These are phyloP conservation scores for Ctenopoma kingsleyae DNA, from an alignment of 2,797 vertebrate species.

Conservation along the genomic window DNA sequence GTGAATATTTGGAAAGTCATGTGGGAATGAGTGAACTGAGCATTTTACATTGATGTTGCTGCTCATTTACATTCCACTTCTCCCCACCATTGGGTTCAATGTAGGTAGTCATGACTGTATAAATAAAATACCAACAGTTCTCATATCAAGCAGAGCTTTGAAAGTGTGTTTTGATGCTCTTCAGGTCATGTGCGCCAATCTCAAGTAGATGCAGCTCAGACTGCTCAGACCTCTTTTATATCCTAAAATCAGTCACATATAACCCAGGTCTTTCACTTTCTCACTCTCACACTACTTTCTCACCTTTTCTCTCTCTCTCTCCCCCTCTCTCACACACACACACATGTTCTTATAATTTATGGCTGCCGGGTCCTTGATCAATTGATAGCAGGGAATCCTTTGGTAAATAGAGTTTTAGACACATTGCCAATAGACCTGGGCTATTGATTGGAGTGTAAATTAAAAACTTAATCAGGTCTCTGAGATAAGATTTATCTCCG, in stretches of 20 bases:
- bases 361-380: conserved; percentile 98
- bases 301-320: conserved; percentile 23
- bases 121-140: conserved; percentile 41
- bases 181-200: conserved; percentile 38
- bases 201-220: conserved; percentile 37
- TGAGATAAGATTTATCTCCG: conserved; percentile 89
- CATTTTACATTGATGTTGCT: conserved; percentile 25
- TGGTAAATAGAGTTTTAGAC: conserved; percentile 99
- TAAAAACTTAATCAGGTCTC: conserved; percentile 99
- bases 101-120: conserved; percentile 3
- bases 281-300: conserved; percentile 50
- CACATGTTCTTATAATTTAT: conserved; percentile 91
- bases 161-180: conserved; percentile 36
- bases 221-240: conserved; percentile 64
- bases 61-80: conserved; percentile 48
- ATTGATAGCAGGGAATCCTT: conserved; percentile 99
- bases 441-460: conserved; percentile 99
- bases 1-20: conserved; percentile 50
- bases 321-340: conserved; percentile 21
- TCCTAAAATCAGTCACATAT: conserved; percentile 61
- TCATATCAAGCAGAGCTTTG: conserved; percentile 32
- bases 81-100: conserved; percentile 10
- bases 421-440: conserved; percentile 99
- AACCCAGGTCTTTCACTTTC: conserved; percentile 43
- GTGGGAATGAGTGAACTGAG: conserved; percentile 25